These are phyloP conservation scores for Leuciscus waleckii DNA, from an alignment of 2,797 vertebrate species.

Conservation along the genomic window DNA sequence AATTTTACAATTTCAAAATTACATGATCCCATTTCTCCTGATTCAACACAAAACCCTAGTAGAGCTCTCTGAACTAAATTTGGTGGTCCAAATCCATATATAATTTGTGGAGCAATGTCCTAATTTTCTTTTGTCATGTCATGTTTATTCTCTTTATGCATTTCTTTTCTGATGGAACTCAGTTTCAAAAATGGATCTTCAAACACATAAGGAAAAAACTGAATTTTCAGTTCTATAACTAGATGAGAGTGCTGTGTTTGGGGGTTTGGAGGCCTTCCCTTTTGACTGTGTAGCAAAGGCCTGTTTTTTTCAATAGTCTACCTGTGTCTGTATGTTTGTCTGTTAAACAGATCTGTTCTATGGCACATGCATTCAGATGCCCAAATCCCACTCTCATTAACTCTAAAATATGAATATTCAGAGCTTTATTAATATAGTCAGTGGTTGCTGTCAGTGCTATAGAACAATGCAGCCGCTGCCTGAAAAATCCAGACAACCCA, in stretches of 20 bases:
- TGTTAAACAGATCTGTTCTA: conserved; percentile 15
- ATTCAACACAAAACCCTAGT: conserved; percentile 11
- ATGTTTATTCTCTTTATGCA: conserved; percentile 14
- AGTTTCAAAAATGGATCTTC: not conserved
- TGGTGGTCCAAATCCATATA: conserved; percentile 27
- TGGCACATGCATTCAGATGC: conserved; percentile 12
- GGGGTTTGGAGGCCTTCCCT: not conserved
- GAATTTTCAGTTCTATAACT: not conserved
- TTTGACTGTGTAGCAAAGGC: conserved; percentile 19
- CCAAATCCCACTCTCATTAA: conserved; percentile 35
- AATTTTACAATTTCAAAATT: not conserved
- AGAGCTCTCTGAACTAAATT: not conserved
- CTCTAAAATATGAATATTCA: conserved; percentile 36
- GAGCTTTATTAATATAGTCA: conserved; percentile 2
- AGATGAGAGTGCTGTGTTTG: not conserved
- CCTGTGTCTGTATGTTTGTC: conserved; percentile 7
- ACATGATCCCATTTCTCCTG: not conserved
- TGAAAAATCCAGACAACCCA: conserved; percentile 2
- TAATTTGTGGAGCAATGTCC: not conserved
- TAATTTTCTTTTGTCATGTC: not conserved
- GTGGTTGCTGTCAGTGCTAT: not conserved
- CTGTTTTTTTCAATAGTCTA: not conserved
- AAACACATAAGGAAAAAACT: not conserved
- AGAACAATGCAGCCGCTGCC: conserved; percentile 3
- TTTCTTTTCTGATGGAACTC: not conserved